Base-by-base conservation (phyloP, 2,113 vertebrate species). In the Atlantisia rogersi region DNA sequence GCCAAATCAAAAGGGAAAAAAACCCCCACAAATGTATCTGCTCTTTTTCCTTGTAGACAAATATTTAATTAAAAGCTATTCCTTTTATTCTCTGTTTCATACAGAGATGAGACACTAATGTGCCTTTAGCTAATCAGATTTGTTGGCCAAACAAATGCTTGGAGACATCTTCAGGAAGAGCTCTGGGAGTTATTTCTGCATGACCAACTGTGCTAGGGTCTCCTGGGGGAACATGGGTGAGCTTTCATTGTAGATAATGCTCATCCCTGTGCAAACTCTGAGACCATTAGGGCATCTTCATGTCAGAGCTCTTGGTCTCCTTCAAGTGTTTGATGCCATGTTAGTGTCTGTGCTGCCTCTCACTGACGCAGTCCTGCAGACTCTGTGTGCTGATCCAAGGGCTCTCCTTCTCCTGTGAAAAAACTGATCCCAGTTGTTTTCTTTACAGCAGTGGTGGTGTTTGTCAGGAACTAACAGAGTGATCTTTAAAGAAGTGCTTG, bases 91-190 rank as follows among this genome's bases (percentile, higher is more conserved):
- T 70, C 55, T 78, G 52, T 78, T 90, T 88, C 39, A 3, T 86
- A 50, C 69, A 65, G 82, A 83, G 82, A 73, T 65, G 82, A 82
- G 77, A 55, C 79, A 32, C 46, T 94, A 86, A 92, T 68, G 35
- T 69, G 94, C 76, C 83, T 81, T 81, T 75, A 88, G 94, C 69
- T 96, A 75, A 96, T 92, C 56, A 86, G 82, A 95, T 96, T 78
- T 88, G 18, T 88, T 92, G 76, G 73, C 60, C 92, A 86, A 86
- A 64, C 28, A 81, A 93, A 68, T 82, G 90, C 86, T 63, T 64
- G 76, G 65, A 93, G 88, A 68, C 92, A 78, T 96, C 69, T 88
- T 40, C 52, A 81, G 86, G 65, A 92, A 92, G 76, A 90, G 73
- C 60, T 94, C 71, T 83, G 82, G 62, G 71, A 88, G 21, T 86